Conservation (phyloP, 2,888 invertebrate genomes). For the Tachystola acroxantha region DNA sequence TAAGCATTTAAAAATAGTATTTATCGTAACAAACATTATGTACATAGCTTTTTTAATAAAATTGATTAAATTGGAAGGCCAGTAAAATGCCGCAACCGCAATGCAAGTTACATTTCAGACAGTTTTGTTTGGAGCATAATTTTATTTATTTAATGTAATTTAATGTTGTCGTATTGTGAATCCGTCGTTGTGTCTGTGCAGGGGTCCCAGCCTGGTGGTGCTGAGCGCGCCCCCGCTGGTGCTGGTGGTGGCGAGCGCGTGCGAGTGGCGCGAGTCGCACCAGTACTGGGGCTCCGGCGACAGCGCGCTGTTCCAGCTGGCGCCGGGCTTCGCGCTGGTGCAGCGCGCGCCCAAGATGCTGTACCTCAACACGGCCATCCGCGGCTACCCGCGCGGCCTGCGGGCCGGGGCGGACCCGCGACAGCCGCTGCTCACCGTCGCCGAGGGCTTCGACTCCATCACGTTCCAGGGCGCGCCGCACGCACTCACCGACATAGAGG, state of each 20-base stretch:
- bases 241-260: conserved; percentile 80
- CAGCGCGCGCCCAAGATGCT: conserved; percentile 84
- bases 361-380: conserved; percentile 89
- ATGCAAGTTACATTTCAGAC: too few relatives aligned
- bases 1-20: too few relatives aligned
- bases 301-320: conserved; percentile 85
- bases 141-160: neutral
- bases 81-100: too few relatives aligned
- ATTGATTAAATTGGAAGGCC: too few relatives aligned
- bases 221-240: conserved; percentile 80
- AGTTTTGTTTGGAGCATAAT: too few relatives aligned
- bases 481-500: conserved; percentile 80
- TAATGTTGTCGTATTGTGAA: neutral
- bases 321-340: conserved; percentile 70
- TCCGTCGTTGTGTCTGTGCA: conserved; percentile 15
- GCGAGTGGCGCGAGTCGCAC: conserved; percentile 93
- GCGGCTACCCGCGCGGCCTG: conserved; percentile 91
- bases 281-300: conserved; percentile 91
- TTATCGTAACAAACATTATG: too few relatives aligned
- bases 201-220: conserved; percentile 82
- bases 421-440: conserved; percentile 84
- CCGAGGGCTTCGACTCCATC: conserved; percentile 85
- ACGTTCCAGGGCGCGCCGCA: conserved; percentile 83
- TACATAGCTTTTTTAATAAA: too few relatives aligned
- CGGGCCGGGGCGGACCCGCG: conserved; percentile 89